A percentile compares a stretch with the other conserved stretches of the same genome.
Evolutionary conservation across 2,888 invertebrate species (phyloP).

Genomic region (Volucella inanis): DNA sequence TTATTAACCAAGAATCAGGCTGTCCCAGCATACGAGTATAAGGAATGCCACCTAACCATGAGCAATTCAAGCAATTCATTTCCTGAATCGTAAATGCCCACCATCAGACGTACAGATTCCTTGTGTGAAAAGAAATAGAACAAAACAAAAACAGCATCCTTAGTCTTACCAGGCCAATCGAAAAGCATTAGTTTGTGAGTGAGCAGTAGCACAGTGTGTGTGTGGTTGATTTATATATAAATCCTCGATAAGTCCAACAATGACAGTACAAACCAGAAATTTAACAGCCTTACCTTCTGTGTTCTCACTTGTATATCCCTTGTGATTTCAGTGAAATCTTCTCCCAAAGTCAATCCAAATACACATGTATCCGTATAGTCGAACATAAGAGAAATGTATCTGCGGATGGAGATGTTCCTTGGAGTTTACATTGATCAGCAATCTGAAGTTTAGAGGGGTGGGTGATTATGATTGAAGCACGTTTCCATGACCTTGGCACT

Average conservation of each 20-base stretch:
- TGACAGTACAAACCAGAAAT: constrained; percentile 51
- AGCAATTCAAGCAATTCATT: constrained; percentile 50
- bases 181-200: background rate
- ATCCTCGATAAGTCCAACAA: constrained; percentile 61
- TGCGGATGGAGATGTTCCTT: constrained; percentile 1
- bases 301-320: constrained; percentile 17
- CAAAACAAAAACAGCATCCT: background rate
- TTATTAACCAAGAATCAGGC: constrained; percentile 41
- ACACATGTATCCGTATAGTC: too few relatives aligned
- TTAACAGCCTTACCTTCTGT: constrained; percentile 12
- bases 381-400: too few relatives aligned
- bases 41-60: constrained; percentile 4
- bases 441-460: background rate
- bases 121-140: constrained; percentile 3
- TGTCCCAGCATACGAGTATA: constrained; percentile 23
- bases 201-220: constrained; percentile 16
- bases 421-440: constrained; percentile 27
- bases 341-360: constrained; percentile 7
- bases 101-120: constrained; percentile 23
- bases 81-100: constrained; percentile 37
- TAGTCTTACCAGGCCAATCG: constrained; percentile 31
- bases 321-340: constrained; percentile 44
- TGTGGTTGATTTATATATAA: constrained; percentile 48
- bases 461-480: constrained; percentile 55
- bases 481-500: constrained; percentile 60